Conservation (phyloP, 2,113 vertebrate genomes). For the Burhinus oedicnemus region DNA sequence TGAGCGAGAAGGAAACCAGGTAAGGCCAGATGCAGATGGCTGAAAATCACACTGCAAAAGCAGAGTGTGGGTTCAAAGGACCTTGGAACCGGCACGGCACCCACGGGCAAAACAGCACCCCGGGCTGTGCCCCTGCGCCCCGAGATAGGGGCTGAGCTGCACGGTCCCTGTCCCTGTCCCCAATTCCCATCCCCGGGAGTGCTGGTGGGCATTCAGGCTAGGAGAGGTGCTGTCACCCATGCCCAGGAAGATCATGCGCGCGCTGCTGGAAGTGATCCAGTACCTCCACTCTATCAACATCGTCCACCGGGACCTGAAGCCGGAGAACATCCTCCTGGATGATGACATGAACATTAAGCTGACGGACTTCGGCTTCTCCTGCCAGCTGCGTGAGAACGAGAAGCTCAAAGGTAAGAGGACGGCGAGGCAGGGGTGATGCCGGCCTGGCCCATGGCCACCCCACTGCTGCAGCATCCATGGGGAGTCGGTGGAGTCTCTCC, state of each 20-base stretch:
- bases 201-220: rapidly evolving
- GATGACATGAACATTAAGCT: constrained; percentile 97
- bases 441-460: neutral
- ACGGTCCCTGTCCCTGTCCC: neutral
- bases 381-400: constrained; percentile 80
- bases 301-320: constrained; percentile 95
- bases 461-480: rapidly evolving
- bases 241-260: constrained; percentile 92
- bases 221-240: neutral
- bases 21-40: constrained; percentile 43
- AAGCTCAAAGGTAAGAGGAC: constrained; percentile 84
- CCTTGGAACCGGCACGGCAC: neutral
- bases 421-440: rapidly evolving
- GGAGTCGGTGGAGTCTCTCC: neutral
- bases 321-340: constrained; percentile 95
- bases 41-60: neutral
- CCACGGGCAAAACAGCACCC: neutral
- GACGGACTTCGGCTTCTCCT: constrained; percentile 95
- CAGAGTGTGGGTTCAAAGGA: rapidly evolving
- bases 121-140: neutral
- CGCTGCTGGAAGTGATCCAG: constrained; percentile 90
- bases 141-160: neutral
- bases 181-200: neutral
- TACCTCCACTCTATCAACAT: constrained; percentile 90
- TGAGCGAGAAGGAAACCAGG: constrained; percentile 98